Percentiles rank a stretch among this genome's conserved stretches.
Conservation (phyloP, 2,888 invertebrate genomes). For the Drosophila nr. perissopoda region DNA sequence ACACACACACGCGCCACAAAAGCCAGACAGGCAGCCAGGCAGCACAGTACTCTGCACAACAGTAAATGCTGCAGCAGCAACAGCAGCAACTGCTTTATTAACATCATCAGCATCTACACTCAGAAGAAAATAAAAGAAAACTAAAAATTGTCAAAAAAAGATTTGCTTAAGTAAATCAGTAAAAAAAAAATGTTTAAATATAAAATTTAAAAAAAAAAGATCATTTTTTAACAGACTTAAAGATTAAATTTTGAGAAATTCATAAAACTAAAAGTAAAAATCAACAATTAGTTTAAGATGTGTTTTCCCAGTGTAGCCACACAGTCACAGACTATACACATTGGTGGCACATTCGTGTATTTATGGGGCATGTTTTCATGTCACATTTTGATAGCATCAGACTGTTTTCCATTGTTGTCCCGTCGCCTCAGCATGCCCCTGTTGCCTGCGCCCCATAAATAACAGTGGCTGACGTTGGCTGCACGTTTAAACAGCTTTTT, state of each 20-base stretch:
- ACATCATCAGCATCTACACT: constrained; percentile 34
- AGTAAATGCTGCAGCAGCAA: not conserved
- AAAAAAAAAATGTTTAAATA: no score
- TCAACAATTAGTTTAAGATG: not conserved
- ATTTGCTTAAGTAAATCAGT: not conserved
- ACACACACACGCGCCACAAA: constrained; percentile 25
- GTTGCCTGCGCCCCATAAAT: constrained; percentile 50
- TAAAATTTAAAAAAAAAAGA: no score
- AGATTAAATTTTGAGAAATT: no score
- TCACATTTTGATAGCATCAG: constrained; percentile 56
- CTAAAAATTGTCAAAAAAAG: not conserved
- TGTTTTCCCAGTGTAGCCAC: not conserved
- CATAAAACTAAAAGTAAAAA: not conserved
- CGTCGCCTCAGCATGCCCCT: constrained; percentile 14
- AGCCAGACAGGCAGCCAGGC: constrained; percentile 20
- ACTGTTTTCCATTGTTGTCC: constrained; percentile 31
- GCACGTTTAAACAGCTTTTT: constrained; percentile 28
- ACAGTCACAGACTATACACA: constrained; percentile 2
- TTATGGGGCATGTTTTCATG: constrained; percentile 55
- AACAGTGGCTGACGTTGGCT: constrained; percentile 21
- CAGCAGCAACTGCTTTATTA: constrained; percentile 30
- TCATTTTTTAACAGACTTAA: no score
- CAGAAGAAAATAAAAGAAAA: not conserved
- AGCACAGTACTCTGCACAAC: constrained; percentile 1
- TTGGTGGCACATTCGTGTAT: constrained; percentile 15